Evolutionary conservation across 2,113 vertebrate genomes (phyloP).

Genomic region (Gallinago paraguaiae): DNA sequence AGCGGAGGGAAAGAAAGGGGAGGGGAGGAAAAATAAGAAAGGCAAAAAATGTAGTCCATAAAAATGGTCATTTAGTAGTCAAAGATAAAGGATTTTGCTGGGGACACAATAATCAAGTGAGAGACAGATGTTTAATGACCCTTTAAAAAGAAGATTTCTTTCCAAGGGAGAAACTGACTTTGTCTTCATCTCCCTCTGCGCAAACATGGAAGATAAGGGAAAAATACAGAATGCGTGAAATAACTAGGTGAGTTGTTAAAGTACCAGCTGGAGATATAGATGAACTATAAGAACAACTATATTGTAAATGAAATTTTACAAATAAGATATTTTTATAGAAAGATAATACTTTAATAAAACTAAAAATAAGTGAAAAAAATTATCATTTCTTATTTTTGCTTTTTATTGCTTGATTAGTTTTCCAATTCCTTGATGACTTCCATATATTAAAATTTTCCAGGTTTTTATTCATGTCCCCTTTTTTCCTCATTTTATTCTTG

Average conservation of each 20-base stretch:
- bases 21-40: too few relatives aligned
- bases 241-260: background rate
- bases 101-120: conserved; percentile 47
- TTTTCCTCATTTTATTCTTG: accelerated
- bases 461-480: background rate
- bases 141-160: conserved; percentile 37
- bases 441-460: background rate
- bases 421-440: background rate
- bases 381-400: background rate
- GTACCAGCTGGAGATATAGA: background rate
- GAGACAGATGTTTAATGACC: conserved; percentile 22
- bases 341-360: background rate
- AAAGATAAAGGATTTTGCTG: conserved; percentile 56
- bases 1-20: accelerated
- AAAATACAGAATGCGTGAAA: background rate
- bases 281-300: background rate
- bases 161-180: background rate
- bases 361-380: accelerated
- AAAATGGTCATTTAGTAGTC: conserved; percentile 61
- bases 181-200: background rate
- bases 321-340: background rate
- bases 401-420: background rate
- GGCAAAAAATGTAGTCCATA: conserved; percentile 23
- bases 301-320: background rate
- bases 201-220: background rate